phyloP scores from a whole-genome alignment of 2,797 vertebrate species.

The Percopsis omiscomaycus region DNA sequence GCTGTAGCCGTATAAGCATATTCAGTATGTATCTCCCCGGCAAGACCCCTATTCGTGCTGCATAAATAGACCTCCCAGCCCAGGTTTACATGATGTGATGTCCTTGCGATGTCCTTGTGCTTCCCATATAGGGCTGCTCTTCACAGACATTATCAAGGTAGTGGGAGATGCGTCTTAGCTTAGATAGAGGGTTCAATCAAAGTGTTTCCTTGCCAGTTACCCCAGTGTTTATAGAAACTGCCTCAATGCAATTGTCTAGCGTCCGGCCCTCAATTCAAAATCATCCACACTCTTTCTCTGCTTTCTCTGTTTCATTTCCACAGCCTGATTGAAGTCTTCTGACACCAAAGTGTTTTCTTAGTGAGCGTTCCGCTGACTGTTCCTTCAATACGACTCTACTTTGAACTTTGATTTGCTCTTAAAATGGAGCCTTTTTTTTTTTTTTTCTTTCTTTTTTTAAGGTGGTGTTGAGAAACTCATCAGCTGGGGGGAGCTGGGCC shows the following conservation, averaged over 20 bases:
- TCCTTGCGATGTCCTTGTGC: slow-evolving; percentile 72
- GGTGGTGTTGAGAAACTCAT: slow-evolving; percentile 70
- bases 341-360: slow-evolving; percentile 73
- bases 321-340: slow-evolving; percentile 69
- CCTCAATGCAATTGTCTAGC: slow-evolving; percentile 61
- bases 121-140: slow-evolving; percentile 52
- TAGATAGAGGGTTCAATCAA: slow-evolving; percentile 64
- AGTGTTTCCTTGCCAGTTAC: slow-evolving; percentile 51
- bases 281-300: slow-evolving; percentile 38
- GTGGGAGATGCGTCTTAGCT: slow-evolving; percentile 35
- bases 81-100: slow-evolving; percentile 66
- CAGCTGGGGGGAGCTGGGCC: slow-evolving; percentile 63
- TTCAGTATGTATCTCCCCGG: slow-evolving; percentile 45
- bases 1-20: slow-evolving; percentile 39
- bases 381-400: slow-evolving; percentile 66
- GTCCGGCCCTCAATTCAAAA: slow-evolving; percentile 66
- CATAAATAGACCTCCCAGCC: slow-evolving; percentile 61
- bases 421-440: slow-evolving; percentile 47
- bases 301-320: slow-evolving; percentile 64
- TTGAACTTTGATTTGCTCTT: slow-evolving; percentile 76
- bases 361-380: slow-evolving; percentile 62
- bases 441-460: slow-evolving; percentile 37
- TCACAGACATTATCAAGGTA: slow-evolving; percentile 57
- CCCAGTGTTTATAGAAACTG: slow-evolving; percentile 63
- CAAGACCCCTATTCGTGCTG: slow-evolving; percentile 50